Conservation (phyloP, 2,888 invertebrate species). For the Parasteatoda lunata region DNA sequence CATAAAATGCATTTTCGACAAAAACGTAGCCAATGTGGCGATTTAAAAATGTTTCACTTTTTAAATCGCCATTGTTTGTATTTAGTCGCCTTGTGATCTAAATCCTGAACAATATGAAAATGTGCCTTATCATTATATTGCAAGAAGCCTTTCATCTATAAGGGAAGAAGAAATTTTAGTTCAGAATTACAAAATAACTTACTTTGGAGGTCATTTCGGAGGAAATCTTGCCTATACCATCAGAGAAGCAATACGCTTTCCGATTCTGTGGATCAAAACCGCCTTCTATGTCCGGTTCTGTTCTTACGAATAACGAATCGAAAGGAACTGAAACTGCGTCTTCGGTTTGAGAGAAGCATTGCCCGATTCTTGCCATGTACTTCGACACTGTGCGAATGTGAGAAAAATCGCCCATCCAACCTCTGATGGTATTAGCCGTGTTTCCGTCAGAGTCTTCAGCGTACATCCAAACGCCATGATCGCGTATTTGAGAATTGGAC, state of each 20-base stretch:
- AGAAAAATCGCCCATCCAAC: slow-evolving; percentile 70
- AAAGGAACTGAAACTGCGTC: slow-evolving; percentile 60
- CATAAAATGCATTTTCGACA: no score
- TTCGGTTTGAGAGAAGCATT: slow-evolving; percentile 70
- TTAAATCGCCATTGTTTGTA: no score
- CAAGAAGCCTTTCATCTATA: no score
- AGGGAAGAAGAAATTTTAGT: no score
- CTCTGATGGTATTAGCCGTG: slow-evolving; percentile 56
- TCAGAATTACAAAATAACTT: background rate
- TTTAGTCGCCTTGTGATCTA: no score
- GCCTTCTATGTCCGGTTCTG: slow-evolving; percentile 50
- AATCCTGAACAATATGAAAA: no score
- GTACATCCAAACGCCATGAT: slow-evolving; percentile 68
- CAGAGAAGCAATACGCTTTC: slow-evolving; percentile 67
- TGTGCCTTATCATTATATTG: no score
- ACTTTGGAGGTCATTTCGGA: slow-evolving; percentile 55
- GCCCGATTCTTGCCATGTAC: slow-evolving; percentile 71
- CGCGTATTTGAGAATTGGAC: slow-evolving; percentile 42
- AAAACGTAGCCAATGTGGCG: no score
- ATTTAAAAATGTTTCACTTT: no score
- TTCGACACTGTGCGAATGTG: slow-evolving; percentile 69
- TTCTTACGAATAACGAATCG: slow-evolving; percentile 11
- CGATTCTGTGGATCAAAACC: slow-evolving; percentile 19
- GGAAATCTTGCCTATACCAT: slow-evolving; percentile 70
- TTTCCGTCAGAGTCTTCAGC: slow-evolving; percentile 46